A percentile compares a stretch with the other conserved stretches of the same genome.
Conservation (phyloP, 2,113 vertebrate species). For the Cololabis saira region DNA sequence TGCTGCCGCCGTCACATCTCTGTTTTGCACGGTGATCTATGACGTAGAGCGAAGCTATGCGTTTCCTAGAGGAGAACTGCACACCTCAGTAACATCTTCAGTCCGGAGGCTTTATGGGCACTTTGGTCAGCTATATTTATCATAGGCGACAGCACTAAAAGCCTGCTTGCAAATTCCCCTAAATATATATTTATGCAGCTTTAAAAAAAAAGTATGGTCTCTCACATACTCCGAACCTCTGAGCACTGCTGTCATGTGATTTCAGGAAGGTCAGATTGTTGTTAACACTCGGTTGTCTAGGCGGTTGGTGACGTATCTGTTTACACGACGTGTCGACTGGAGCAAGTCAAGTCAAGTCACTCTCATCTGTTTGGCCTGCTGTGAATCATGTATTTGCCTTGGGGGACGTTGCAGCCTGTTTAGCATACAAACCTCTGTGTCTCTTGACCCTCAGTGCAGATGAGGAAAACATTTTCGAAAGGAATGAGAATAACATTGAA, state of each 20-base stretch:
- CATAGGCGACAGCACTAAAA: not conserved
- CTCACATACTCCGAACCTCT: not conserved
- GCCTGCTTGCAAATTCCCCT: not conserved
- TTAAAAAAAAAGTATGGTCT: not conserved
- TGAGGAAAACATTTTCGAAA: not conserved
- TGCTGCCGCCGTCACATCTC: too few relatives aligned
- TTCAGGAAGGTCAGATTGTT: conserved; percentile 37
- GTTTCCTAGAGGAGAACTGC: too few relatives aligned
- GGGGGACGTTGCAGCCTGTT: not conserved
- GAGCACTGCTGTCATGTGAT: not conserved
- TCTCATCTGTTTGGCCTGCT: not conserved
- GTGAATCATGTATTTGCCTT: not conserved
- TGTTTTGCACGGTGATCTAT: too few relatives aligned
- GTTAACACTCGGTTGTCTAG: conserved; percentile 4
- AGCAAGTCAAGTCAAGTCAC: not conserved
- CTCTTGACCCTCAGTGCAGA: not conserved
- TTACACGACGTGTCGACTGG: not conserved
- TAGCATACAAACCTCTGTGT: not conserved
- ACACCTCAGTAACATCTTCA: too few relatives aligned
- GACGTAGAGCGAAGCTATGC: too few relatives aligned
- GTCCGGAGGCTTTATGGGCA: not conserved
- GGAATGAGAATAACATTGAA: not conserved
- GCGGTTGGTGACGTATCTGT: conserved; percentile 1
- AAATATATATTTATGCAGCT: not conserved
- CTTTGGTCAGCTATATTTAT: not conserved